Base-by-base conservation (phyloP, 2,888 invertebrate genomes). In the Tipula unca region DNA sequence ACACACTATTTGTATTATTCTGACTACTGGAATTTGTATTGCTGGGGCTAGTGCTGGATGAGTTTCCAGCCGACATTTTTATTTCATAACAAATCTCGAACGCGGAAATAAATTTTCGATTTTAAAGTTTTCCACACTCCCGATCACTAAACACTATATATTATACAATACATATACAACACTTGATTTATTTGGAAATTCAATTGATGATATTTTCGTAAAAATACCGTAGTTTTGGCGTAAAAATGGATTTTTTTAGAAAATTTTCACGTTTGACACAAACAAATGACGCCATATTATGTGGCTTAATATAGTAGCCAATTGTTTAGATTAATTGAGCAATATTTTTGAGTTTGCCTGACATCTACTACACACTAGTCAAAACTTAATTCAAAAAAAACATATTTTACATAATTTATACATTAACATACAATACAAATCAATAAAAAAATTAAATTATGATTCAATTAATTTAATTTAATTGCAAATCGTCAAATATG, bases 281-380 rank as follows among this genome's bases (percentile, higher is more conserved):
- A 87, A 87, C 87, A 87, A 87, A 87, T 86, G 86, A 87, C 86
- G 87, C 86, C 85, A 85, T 85, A 42, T 85, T 85, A 39, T 69
- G 69, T 69, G 20, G 69, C 69, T 69, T 25, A 69, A 69, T 25
- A 69, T 69, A 25, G 1, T 69, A 25, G 13, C 25, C 69, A 69
- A 69, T 25, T 3, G 48, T n/a, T 39, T 2, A n/a, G n/a, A 5
- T n/a, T 3, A n/a, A n/a, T 48, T 69, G 25, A 69, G 69, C 25
- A 25, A 25, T 8, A 8, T 69, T 69, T 69, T 25, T 10, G 39
- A 6, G 10, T 39, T 10, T 10, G 5, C 2, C 13, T 69, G 69
- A 13, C 25, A 69, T 69, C 48, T 48, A 48, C 4, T 2, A 5
- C 1, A 17, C 3, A 48, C 14, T 48, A 48, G 48, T 8, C 6